These are phyloP conservation scores for Ptilorrhoa leucosticta DNA, from an alignment of 2,113 vertebrate genomes.

Conservation along the genomic window DNA sequence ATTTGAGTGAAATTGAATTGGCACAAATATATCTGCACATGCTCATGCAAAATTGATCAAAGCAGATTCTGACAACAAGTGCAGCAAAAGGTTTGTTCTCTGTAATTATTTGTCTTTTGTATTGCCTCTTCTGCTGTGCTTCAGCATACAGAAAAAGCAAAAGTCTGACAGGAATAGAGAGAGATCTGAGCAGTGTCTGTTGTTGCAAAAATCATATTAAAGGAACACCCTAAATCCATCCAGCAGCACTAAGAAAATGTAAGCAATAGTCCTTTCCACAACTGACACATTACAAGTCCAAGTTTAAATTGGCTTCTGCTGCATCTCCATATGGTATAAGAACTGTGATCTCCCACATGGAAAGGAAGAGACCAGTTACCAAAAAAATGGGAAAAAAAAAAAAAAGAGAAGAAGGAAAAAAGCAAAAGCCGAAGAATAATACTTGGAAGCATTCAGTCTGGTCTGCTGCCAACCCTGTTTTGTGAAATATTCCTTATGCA, in stretches of 20 bases:
- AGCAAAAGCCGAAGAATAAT: neutral
- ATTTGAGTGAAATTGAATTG: constrained; percentile 15
- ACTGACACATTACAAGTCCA: constrained; percentile 41
- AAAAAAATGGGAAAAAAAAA: neutral
- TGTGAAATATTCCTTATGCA: neutral
- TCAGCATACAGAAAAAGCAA: neutral
- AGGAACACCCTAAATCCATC: constrained; percentile 14
- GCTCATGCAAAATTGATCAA: constrained; percentile 44
- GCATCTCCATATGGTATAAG: constrained; percentile 63
- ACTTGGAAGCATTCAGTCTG: neutral
- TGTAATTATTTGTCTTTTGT: constrained; percentile 38
- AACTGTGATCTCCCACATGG: constrained; percentile 47
- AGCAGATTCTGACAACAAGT: constrained; percentile 37
- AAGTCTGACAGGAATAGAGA: neutral
- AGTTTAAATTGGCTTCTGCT: constrained; percentile 64
- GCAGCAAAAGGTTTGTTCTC: constrained; percentile 29
- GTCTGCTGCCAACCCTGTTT: neutral
- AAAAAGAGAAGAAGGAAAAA: neutral
- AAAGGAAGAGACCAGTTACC: constrained; percentile 39
- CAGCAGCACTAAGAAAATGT: constrained; percentile 23
- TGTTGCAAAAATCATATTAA: neutral
- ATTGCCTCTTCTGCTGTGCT: neutral
- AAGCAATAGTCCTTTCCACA: constrained; percentile 42
- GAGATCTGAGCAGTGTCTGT: neutral
- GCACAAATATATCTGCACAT: constrained; percentile 36